A percentile compares a stretch with the other conserved stretches of the same genome.
These are phyloP conservation scores for Anarsia innoxiella DNA, from an alignment of 2,888 invertebrate genomes.

Conservation along the genomic window DNA sequence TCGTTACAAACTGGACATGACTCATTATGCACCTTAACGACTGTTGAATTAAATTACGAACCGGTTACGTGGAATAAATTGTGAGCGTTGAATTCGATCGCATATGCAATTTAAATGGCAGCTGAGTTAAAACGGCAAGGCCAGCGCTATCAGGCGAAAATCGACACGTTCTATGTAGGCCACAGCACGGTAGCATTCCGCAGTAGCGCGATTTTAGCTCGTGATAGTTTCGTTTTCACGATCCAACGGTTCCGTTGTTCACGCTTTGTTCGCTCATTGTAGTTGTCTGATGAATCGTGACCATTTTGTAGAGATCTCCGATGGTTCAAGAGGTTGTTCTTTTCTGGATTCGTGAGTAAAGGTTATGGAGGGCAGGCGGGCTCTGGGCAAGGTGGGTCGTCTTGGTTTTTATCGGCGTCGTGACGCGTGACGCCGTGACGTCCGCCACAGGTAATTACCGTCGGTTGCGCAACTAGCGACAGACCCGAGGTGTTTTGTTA, in stretches of 20 bases:
- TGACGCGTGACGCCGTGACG: constrained; percentile 45
- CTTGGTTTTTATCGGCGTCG: constrained; percentile 37
- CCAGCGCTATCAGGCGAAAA: constrained; percentile 62
- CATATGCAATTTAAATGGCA: constrained; percentile 62
- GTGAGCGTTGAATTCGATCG: constrained; percentile 44
- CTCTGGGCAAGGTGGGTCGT: constrained; percentile 33
- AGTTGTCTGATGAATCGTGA: constrained; percentile 40
- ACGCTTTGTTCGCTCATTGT: constrained; percentile 49
- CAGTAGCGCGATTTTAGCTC: constrained; percentile 59
- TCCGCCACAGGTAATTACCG: constrained; percentile 44
- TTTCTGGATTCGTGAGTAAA: constrained; percentile 23
- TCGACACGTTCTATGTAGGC: constrained; percentile 65
- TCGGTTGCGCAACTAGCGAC: constrained; percentile 58
- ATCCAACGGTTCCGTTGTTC: constrained; percentile 51
- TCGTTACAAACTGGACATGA: constrained; percentile 32
- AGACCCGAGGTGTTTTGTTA: constrained; percentile 45
- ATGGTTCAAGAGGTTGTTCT: constrained; percentile 41
- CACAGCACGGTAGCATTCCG: constrained; percentile 50
- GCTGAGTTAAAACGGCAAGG: constrained; percentile 57
- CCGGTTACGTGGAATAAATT: constrained; percentile 56
- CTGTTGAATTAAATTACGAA: constrained; percentile 51
- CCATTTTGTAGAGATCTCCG: constrained; percentile 37
- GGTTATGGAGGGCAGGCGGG: constrained; percentile 24
- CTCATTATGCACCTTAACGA: constrained; percentile 36
- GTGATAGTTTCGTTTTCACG: constrained; percentile 68